Evolutionary conservation across 2,113 vertebrate genomes (phyloP), one percentile per base, ranked within the genome.

Genomic region (Pseudonaja textilis): DNA sequence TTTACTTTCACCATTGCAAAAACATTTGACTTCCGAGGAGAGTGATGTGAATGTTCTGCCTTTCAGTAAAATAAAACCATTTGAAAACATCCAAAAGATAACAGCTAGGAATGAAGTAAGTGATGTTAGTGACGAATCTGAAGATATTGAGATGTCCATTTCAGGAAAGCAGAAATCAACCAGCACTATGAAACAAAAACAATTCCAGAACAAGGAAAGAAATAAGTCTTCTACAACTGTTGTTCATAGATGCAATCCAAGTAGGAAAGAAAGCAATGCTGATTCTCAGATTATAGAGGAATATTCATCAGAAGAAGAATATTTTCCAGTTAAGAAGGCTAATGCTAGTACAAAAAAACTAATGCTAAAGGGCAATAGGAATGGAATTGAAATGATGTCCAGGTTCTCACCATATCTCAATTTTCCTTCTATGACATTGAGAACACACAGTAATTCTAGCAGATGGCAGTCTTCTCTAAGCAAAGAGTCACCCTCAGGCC

Each of bases 241-340:
- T 1, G 93, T 93, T 39, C 91, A 90, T 64, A n/a, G 69, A 56
- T 90, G 81, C 50, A 91, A 92, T 14, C 1, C 3, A 3, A 20
- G 1, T 0, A 74, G 56, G 69, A 42, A 42, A 90, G 61, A 87
- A 87, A 69, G 90, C 47, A 89, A 94, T 74, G 74, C 39, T 92
- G 69, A 93, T 89, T 97, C 97, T n/a, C 98, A 98, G 74, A 90
- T 95, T 93, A 98, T 98, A 89, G 97, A 98, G 87, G 96, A 96
- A 14, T 98, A 98, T 96, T 98, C 98, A 39, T 99, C 98, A 7
- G 98, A 98, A 94, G 99, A 98, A 61, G 98, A 99, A 22, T 96
- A 98, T 88, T 92, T 93, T 59, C 93, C 96, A 50, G n/a, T 59
- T 57, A 95, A 96, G 94, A 97, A 95, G 50, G 55, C 87, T 34